A percentile compares a stretch with the other conserved stretches of the same genome.
Conservation (phyloP, 1,140 invertebrate genomes). For the Macrosteles quadrilineatus region DNA sequence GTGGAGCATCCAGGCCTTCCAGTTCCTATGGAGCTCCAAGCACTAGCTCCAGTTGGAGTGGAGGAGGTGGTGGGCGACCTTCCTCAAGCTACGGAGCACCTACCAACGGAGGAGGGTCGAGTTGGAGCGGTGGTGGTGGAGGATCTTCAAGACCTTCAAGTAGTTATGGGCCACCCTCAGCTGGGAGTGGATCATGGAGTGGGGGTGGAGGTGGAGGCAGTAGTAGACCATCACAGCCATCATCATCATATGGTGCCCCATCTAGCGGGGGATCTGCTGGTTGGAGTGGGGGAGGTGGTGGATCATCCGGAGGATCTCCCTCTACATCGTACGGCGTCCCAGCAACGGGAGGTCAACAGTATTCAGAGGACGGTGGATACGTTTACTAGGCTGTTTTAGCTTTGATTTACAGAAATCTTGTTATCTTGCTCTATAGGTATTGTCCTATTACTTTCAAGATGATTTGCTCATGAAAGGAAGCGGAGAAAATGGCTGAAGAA, state of each 20-base stretch:
- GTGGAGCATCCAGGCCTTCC: conserved; percentile 35
- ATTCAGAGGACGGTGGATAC: conserved; percentile 37
- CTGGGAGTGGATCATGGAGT: background rate
- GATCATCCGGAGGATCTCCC: conserved; percentile 28
- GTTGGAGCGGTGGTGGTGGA: conserved; percentile 13
- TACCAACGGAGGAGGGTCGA: conserved; percentile 8
- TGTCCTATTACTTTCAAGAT: too few relatives aligned
- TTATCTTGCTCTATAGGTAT: background rate
- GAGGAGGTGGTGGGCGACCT: background rate
- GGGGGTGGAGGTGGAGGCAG: background rate
- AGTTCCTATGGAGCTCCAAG: conserved; percentile 34
- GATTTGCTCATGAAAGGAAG: too few relatives aligned
- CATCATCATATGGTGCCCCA: conserved; percentile 30
- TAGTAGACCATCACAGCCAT: conserved; percentile 26
- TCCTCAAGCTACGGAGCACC: conserved; percentile 33
- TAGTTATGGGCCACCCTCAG: conserved; percentile 37
- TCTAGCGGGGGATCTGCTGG: conserved; percentile 12
- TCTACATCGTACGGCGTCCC: conserved; percentile 36
- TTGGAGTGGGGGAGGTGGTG: conserved; percentile 30
- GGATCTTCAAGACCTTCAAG: conserved; percentile 27
- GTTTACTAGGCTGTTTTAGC: conserved; percentile 19
- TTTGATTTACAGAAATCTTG: background rate
- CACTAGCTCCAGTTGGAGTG: background rate
- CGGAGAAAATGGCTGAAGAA: too few relatives aligned
- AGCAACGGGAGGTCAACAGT: conserved; percentile 26